These are phyloP conservation scores for Malthinus seriepunctatus DNA, from an alignment of 2,888 invertebrate species.

Conservation along the genomic window DNA sequence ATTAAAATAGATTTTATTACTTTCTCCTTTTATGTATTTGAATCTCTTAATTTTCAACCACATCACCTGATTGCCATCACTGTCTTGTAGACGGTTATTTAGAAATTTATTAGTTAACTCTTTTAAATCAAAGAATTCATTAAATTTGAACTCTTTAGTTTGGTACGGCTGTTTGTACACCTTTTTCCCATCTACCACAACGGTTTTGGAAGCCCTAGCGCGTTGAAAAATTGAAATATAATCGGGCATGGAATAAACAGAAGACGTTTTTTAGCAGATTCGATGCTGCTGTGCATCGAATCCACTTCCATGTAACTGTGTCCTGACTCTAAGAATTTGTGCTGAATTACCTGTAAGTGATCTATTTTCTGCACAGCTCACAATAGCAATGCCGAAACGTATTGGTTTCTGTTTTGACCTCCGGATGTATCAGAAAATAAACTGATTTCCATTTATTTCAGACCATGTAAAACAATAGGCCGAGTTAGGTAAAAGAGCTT, in stretches of 20 bases:
- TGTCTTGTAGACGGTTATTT: not conserved
- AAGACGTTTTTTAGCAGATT: not conserved
- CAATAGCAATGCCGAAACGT: not conserved
- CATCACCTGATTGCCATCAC: not conserved
- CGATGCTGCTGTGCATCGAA: no score
- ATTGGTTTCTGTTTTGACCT: no score
- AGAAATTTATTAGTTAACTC: not conserved
- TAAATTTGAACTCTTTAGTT: no score
- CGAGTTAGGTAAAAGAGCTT: not conserved
- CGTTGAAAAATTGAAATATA: not conserved
- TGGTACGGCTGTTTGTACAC: no score
- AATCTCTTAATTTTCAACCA: no score
- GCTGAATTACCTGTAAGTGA: not conserved
- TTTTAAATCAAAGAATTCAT: no score
- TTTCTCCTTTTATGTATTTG: no score
- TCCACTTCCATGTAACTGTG: not conserved
- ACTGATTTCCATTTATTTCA: constrained; percentile 10
- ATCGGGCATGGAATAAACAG: not conserved
- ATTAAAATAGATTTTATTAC: no score
- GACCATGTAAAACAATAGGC: constrained; percentile 6
- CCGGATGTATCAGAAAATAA: not conserved
- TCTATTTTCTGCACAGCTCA: not conserved
- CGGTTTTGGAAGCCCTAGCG: not conserved
- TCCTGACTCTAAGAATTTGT: not conserved
- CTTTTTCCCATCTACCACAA: not conserved